Conservation (phyloP, 2,113 vertebrate species). For the Hippocampus abdominalis region DNA sequence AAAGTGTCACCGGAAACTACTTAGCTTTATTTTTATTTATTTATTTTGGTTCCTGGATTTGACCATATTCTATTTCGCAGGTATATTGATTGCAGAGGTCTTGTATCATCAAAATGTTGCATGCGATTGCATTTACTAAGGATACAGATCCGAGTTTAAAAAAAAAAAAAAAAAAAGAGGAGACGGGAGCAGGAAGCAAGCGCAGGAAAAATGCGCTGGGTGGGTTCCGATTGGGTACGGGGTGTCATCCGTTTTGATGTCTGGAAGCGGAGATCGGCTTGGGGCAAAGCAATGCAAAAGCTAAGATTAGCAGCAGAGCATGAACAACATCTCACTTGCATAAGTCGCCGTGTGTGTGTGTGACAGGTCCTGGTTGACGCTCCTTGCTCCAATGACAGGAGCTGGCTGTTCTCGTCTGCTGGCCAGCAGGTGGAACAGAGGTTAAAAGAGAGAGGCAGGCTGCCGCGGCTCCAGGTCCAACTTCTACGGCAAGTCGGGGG, state of each 20-base stretch:
- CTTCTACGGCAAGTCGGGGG: constrained; percentile 61
- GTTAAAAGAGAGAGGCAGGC: constrained; percentile 58
- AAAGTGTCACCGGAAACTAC: background rate
- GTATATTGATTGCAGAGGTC: background rate
- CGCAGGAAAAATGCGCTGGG: background rate
- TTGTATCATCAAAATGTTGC: background rate
- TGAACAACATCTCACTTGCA: constrained; percentile 7
- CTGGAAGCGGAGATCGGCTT: background rate
- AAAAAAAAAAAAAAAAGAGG: background rate
- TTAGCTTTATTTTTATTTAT: background rate
- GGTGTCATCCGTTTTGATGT: background rate
- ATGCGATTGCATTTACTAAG: background rate
- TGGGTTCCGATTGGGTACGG: background rate
- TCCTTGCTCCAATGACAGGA: constrained; percentile 95
- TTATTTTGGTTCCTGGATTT: background rate
- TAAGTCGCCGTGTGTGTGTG: background rate
- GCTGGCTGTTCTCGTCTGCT: constrained; percentile 82
- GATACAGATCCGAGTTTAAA: background rate
- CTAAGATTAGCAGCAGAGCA: constrained; percentile 1
- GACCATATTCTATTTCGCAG: background rate
- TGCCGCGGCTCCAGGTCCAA: constrained; percentile 69
- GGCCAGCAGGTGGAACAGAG: constrained; percentile 65
- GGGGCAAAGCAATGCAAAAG: constrained; percentile 1
- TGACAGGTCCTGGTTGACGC: constrained; percentile 76
- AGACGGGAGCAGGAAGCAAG: too few relatives aligned